Evolutionary conservation across 2,113 vertebrate species (phyloP), one percentile per base, ranked within the genome.

Genomic region (Gobius niger): DNA sequence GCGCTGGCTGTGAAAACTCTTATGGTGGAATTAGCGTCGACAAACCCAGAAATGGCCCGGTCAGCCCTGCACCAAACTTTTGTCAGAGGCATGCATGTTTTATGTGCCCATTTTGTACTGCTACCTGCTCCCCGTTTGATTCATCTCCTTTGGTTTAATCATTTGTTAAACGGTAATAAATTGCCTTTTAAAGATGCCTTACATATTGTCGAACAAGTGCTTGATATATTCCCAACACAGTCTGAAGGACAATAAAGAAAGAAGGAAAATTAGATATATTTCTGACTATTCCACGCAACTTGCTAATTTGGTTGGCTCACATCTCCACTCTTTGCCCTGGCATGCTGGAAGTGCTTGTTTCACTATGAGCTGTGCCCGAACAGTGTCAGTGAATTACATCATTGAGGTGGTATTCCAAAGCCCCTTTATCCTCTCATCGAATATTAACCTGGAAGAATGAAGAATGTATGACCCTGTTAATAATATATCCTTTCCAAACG

Each of bases 371-470:
- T 47, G 49, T 68, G 49, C 52, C 51, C 47, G 15, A 57, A 47
- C 44, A 16, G 54, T 83, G 63, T 82, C 67, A 50, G 70, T 12
- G 63, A 66, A 80, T 83, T 82, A 85, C 83, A 85, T 85, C 78
- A 80, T 68, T 0, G 53, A 61, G 46, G 67, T 79, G 49, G 57
- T 68, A 53, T 46, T 40, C 60, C 67, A 60, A 40, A 61, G 44
- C 49, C 41, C 41, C 62, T 80, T 87, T 73, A 80, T 83, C 60
- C 63, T 50, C 63, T 82, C 52, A 75, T 82, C 4, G 70, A 84
- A 84, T 81, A 84, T 81, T 76, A 42, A 81, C 75, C 19, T 70
- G 47, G 47, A 77, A 75, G 34, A 81, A 85, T 62, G 49, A 72
- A 63, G 66, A 74, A 68, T 70, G 51, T 9, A 64, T 63, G 44